phyloP scores from a whole-genome alignment of 2,797 vertebrate genomes.

The Thunnus albacares region DNA sequence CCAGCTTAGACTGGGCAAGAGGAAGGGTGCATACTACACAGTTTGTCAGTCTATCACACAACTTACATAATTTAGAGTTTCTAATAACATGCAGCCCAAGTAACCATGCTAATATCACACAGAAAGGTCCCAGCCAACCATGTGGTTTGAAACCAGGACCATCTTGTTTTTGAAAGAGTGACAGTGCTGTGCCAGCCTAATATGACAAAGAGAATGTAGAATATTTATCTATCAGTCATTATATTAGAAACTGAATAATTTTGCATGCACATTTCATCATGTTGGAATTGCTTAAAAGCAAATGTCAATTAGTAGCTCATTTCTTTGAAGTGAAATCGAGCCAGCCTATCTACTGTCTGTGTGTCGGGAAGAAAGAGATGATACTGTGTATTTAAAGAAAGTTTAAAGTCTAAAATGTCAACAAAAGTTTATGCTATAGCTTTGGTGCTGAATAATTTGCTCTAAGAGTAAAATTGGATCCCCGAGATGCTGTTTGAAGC shows the following conservation, averaged over 20 bases:
- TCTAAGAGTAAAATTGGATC: slow-evolving; percentile 17
- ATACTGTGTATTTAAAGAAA: slow-evolving; percentile 21
- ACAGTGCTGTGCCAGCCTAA: not conserved
- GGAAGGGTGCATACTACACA: not conserved
- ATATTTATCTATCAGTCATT: not conserved
- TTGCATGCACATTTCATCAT: not conserved
- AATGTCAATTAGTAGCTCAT: not conserved
- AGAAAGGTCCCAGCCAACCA: too few species aligned
- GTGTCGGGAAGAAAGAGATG: not conserved
- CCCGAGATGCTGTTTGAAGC: slow-evolving; percentile 35
- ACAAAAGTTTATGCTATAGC: slow-evolving; percentile 10
- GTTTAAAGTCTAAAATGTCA: slow-evolving; percentile 20
- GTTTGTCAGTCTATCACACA: not conserved
- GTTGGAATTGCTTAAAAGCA: slow-evolving; percentile 1
- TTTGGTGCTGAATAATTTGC: slow-evolving; percentile 27
- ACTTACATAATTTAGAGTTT: not conserved
- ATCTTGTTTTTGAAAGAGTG: not conserved
- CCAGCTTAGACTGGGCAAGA: not conserved
- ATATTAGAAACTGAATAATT: not conserved
- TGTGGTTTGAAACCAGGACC: too few species aligned
- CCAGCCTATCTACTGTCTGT: not conserved
- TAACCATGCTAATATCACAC: too few species aligned
- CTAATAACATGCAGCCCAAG: not conserved
- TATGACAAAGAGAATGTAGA: not conserved
- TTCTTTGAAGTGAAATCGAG: not conserved